Conservation (phyloP, 2,888 invertebrate species). For the Lasius fuliginosus region DNA sequence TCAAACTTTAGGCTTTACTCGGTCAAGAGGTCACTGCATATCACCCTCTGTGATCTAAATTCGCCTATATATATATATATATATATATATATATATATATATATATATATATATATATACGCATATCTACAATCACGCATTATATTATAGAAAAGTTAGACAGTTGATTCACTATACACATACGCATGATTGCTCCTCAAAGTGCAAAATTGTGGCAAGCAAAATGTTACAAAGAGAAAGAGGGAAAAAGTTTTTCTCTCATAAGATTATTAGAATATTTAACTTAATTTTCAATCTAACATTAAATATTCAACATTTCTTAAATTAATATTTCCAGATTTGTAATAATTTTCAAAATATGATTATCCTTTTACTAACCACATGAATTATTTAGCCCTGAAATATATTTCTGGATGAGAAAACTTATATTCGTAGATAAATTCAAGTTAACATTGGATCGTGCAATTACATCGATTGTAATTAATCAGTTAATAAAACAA, state of each 20-base stretch:
- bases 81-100: constrained; percentile 1
- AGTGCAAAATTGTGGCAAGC: neutral
- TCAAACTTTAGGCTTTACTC: constrained; percentile 75
- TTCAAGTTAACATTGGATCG: neutral
- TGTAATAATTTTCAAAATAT: neutral
- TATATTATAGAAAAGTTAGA: neutral
- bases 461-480: neutral
- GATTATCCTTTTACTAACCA: neutral
- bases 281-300: neutral
- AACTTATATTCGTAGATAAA: neutral
- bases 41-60: constrained; percentile 66
- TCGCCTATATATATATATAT: neutral
- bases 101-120: neutral
- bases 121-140: neutral
- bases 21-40: constrained; percentile 76
- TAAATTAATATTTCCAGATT: neutral
- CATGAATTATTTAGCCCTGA: neutral
- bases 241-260: neutral
- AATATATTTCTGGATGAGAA: neutral
- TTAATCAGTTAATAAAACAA: neutral
- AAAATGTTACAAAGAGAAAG: neutral
- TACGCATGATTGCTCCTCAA: neutral
- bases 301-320: constrained; percentile 4
- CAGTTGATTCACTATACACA: neutral
- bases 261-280: neutral